A percentile compares a stretch with the other conserved stretches of the same genome.
These are phyloP conservation scores for Erpobdella octoculata DNA, from an alignment of 2,888 invertebrate species.

Conservation along the genomic window DNA sequence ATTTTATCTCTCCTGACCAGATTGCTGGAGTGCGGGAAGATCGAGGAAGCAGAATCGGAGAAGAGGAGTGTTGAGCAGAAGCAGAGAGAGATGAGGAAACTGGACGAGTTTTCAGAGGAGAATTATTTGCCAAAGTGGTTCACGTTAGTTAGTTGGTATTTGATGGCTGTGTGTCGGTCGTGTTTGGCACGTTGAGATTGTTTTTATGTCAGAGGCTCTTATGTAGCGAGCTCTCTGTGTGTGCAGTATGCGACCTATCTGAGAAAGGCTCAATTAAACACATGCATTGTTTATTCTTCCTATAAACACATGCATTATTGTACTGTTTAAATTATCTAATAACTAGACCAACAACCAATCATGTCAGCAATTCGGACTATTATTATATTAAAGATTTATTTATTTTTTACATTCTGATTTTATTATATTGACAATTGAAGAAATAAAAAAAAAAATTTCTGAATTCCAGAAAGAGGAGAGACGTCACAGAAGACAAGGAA, in stretches of 20 bases:
- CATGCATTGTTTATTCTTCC: no score
- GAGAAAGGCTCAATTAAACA: no score
- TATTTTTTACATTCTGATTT: no score
- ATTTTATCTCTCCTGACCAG: conserved; percentile 44
- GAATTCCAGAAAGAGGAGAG: conserved; percentile 37
- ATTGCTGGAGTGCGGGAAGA: conserved; percentile 67
- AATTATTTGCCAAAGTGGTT: conserved; percentile 58
- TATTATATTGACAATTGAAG: not conserved
- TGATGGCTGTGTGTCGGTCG: not conserved
- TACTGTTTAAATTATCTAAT: no score
- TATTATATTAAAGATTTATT: no score
- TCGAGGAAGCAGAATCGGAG: conserved; percentile 64
- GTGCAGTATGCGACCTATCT: no score
- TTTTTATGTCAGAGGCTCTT: not conserved
- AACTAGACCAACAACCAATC: no score
- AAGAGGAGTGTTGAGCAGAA: conserved; percentile 67
- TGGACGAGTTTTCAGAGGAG: conserved; percentile 58
- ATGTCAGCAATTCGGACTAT: no score
- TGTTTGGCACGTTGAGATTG: not conserved
- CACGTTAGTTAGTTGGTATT: conserved; percentile 54
- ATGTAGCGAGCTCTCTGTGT: not conserved
- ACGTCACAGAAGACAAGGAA: conserved; percentile 58
- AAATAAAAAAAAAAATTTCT: not conserved
- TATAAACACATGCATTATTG: no score
- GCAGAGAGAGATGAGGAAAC: conserved; percentile 65